Evolutionary conservation across 2,797 vertebrate species (phyloP), one percentile per base, ranked within the genome.

Genomic region (Leptatherina wallacei): DNA sequence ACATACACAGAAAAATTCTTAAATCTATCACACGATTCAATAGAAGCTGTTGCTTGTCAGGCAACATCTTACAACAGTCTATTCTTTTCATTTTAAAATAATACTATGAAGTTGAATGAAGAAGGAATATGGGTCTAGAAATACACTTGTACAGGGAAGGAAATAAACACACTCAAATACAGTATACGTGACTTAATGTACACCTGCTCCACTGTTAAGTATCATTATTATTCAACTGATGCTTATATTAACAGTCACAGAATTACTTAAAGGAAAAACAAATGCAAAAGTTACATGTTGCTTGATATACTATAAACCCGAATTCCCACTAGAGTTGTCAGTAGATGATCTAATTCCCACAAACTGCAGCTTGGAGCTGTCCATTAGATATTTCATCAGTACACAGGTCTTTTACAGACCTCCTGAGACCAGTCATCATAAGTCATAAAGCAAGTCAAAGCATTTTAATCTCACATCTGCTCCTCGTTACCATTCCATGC

Each of bases 391-490:
- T 93, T 93, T 94, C 90, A 93, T 90, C 91, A 90, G 82, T 70
- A 77, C 86, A 85, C 84, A 81, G 86, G 88, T 90, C 86, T 93
- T 93, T 93, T 85, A 94, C 83, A 84, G 91, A 91, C 77, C 92
- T 89, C 86, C 64, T 35, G 93, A 88, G 92, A 93, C 86, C 78
- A 86, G 91, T 88, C 92, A 90, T 93, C 94, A 93, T 92, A 86
- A 90, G 93, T 95, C 92, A 94, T 91, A 92, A 91, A 91, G 86
- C 77, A 69, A 92, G 93, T 89, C 88, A 91, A 90, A 91, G 90
- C 88, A 89, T 92, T 94, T 93, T 93, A 94, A 94, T 94, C 88
- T 92, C 88, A 93, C 94, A 95, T 95, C 94, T 95, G 95, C 91
- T 93, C 83, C 89, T 88, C 86, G 86, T 95, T 95, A 94, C 86